Evolutionary conservation across 2,888 invertebrate genomes (phyloP), one percentile per base, ranked within the genome.

Genomic region (Abrostola tripartita): DNA sequence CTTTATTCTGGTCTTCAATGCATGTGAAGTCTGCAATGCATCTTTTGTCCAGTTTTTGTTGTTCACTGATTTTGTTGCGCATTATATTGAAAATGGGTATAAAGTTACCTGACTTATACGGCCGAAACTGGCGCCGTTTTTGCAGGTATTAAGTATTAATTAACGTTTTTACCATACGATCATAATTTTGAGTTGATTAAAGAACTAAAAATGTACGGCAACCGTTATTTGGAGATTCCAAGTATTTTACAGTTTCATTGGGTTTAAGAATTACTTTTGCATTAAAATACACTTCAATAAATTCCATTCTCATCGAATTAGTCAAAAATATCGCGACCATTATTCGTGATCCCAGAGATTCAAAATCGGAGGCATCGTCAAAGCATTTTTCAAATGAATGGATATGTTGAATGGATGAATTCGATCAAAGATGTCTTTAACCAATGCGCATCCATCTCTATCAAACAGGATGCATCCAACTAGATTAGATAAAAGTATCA

Each of bases 401-500:
- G 36, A 69, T 63, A 50, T 50, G 40, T 70, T 55, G 65, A 47
- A 9, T 47, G 44, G 10, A 14, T 65, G 75, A 54, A 60, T 65
- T 60, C 56, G 40, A 55, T 68, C 44, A 12, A 58, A 56, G 37
- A 14, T 57, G 12, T 40, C 47, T 55, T 70, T 35, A 44, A 58
- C 59, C 65, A 71, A 55, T 71, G 55, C 56, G 58, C 52, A 51
- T 64, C 36, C 41, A 65, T 71, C 57, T 42, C 60, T 51, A 12
- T 7, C 37, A 52, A 72, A 71, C 76, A 75, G 71, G 76, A 72
- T 65, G 76, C 54, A 65, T 75, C 65, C 66, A 75, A 58, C 47
- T 58, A 72, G 60, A 72, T 75, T 71, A 71, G 71, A 72, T 72
- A 78, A 71, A 62, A 63, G 61, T 65, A 70, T 63, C 53, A 58